Evolutionary conservation across 2,113 vertebrate species (phyloP).

Genomic region (Callopanchax toddi): DNA sequence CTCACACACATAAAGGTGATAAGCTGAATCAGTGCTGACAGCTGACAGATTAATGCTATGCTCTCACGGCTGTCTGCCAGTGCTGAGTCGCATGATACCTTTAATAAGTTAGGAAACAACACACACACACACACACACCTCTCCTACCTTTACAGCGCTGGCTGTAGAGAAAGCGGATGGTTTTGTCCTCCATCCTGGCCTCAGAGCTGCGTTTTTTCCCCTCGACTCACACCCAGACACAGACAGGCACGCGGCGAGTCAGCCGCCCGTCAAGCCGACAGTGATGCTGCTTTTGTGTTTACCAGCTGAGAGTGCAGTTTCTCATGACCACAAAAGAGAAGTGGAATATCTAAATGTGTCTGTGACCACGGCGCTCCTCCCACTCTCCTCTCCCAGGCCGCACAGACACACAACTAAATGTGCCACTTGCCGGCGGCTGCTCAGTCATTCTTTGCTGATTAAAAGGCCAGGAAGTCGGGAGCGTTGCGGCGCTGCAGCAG

Average conservation of each 20-base stretch:
- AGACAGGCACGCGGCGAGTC: slow-evolving; percentile 26
- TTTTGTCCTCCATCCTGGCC: slow-evolving; percentile 72
- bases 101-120: slow-evolving; percentile 32
- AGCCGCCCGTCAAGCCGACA: slow-evolving; percentile 33
- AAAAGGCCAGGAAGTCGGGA: slow-evolving; percentile 34
- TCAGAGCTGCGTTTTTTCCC: slow-evolving; percentile 12
- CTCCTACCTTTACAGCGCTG: slow-evolving; percentile 78
- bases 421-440: slow-evolving; percentile 27
- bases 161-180: slow-evolving; percentile 67
- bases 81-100: slow-evolving; percentile 26
- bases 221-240: slow-evolving; percentile 21
- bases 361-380: slow-evolving; percentile 24
- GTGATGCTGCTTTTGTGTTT: slow-evolving; percentile 67
- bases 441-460: slow-evolving; percentile 34
- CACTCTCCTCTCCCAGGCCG: slow-evolving; percentile 36
- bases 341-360: slow-evolving; percentile 73
- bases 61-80: slow-evolving; percentile 55
- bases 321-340: slow-evolving; percentile 75
- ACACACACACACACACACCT: slow-evolving; percentile 16
- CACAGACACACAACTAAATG: slow-evolving; percentile 46
- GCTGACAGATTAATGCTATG: slow-evolving; percentile 70
- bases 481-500: slow-evolving; percentile 30
- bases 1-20: slow-evolving; percentile 26
- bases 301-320: slow-evolving; percentile 80
- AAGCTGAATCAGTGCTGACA: slow-evolving; percentile 57